Evolutionary conservation across 2,113 vertebrate genomes (phyloP), one percentile per base, ranked within the genome.

Genomic region (Bujurquina vittata): DNA sequence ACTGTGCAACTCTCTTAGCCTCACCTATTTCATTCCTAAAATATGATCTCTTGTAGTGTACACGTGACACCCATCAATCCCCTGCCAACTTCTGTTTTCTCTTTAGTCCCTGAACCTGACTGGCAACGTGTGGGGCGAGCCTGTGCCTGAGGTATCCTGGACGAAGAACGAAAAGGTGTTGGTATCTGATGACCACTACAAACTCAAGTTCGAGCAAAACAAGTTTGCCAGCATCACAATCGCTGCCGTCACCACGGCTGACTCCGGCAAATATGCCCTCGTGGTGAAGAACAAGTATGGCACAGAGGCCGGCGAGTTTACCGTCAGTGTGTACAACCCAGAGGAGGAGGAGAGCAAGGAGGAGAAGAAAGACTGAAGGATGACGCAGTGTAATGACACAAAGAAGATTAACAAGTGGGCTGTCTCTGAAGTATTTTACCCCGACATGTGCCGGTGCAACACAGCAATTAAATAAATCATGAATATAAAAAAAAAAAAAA

Each of bases 231-330:
- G 95, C 95, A 98, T 99, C 92, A 95, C 94, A 80, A 97, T 99
- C 72, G 90, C 92, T 0, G 59, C 89, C 0, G 97, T 99, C 90
- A 95, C 86, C 87, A 96, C 96, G 0, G 18, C 86, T 0, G 98
- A 99, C 95, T 99, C 98, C 0, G 98, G 98, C 84, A 99, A 97
- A 88, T 99, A 99, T 20, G 97, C 97, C 89, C 93, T 99, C 22
- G 89, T 97, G 83, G 98, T 99, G 91, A 99, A 98, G 95, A 99
- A 99, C 95, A 98, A 98, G 94, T 99, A 98, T 0, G 98, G 98
- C 87, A 97, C 95, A 0, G 98, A 99, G 91, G 97, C 94, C 0
- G 97, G 97, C 0, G 96, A 97, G 65, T 98, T 99, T 92, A 99
- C 98, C 0, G 95, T 99, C 95, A 99, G 98, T 65, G 98, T 99